These are phyloP conservation scores for Poecilia velifera DNA, from an alignment of 2,797 vertebrate species.

Conservation along the genomic window DNA sequence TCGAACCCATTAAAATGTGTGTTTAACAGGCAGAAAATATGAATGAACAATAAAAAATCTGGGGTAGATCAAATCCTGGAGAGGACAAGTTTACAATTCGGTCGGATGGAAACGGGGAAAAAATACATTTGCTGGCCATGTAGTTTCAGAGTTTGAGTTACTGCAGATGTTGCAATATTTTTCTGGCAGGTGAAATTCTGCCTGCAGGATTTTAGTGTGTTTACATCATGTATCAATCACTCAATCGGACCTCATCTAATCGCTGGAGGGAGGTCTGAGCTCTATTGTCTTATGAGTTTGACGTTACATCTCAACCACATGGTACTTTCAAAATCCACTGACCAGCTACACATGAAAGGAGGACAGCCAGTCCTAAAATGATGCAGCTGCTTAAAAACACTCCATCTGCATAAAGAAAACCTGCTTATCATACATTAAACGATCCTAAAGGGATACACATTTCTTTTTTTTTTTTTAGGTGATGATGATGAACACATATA, in stretches of 20 bases:
- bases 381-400: neutral
- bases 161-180: slow-evolving; percentile 5
- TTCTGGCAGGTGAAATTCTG: neutral
- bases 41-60: neutral
- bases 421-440: neutral
- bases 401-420: slow-evolving; percentile 1
- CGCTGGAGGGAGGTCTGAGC: too few species aligned
- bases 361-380: slow-evolving; percentile 2
- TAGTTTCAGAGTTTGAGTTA: neutral
- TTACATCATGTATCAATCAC: neutral
- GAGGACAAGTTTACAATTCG: neutral
- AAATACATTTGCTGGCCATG: neutral
- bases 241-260: neutral
- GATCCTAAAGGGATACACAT: neutral
- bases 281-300: too few species aligned
- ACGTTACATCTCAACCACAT: neutral
- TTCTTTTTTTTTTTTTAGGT: neutral
- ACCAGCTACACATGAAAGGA: neutral
- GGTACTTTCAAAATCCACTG: neutral
- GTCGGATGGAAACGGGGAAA: neutral
- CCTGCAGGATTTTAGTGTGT: slow-evolving; percentile 1
- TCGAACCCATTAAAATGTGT: too few species aligned
- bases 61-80: neutral
- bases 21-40: neutral
- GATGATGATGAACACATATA: neutral